Conservation (phyloP, 1,140 invertebrate species). For the Brachionus sp. region DNA sequence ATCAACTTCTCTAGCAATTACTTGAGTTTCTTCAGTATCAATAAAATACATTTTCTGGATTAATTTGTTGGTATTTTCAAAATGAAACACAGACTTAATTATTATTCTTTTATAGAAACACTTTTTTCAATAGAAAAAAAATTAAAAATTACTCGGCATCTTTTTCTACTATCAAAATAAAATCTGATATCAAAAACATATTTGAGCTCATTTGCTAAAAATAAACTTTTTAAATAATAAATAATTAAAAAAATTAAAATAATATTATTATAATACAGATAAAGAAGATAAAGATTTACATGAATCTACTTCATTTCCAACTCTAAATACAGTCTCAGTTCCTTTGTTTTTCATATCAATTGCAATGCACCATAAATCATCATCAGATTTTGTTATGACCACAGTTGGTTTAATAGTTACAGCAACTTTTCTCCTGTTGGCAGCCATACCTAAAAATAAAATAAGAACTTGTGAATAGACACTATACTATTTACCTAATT, state of each 20-base stretch:
- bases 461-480: neutral
- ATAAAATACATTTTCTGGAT: constrained; percentile 36
- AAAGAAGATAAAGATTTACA: neutral
- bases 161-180: constrained; percentile 44
- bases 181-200: constrained; percentile 41
- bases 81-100: constrained; percentile 39
- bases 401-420: constrained; percentile 16
- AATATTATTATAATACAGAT: neutral
- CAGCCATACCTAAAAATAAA: constrained; percentile 22
- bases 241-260: neutral
- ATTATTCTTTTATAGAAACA: neutral
- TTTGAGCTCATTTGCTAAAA: constrained; percentile 30
- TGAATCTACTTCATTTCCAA: constrained; percentile 34
- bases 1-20: constrained; percentile 25
- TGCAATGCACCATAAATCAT: constrained; percentile 37
- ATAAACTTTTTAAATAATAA: neutral
- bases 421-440: neutral
- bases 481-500: neutral
- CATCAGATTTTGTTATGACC: neutral
- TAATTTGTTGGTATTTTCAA: constrained; percentile 32
- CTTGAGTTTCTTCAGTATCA: constrained; percentile 35
- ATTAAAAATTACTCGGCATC: neutral
- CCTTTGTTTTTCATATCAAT: constrained; percentile 45
- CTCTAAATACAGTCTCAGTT: constrained; percentile 34
- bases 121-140: neutral